phyloP scores from a whole-genome alignment of 2,888 invertebrate genomes.

The Arctia plantaginis region DNA sequence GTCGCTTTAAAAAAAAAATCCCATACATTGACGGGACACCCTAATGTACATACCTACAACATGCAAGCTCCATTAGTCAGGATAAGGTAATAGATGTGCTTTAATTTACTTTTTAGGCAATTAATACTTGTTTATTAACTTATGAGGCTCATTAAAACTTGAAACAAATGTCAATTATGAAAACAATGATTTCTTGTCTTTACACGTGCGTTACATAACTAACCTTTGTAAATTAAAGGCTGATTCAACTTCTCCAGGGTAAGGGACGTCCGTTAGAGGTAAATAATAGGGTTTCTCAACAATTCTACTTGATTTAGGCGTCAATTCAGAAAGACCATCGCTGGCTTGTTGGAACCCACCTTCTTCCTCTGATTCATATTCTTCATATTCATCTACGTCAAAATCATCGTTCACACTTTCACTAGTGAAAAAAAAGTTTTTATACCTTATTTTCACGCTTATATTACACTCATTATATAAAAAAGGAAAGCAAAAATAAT shows the following conservation, averaged over 20 bases:
- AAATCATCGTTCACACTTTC: not conserved
- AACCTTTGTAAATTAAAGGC: conserved; percentile 76
- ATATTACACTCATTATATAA: not conserved
- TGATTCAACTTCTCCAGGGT: conserved; percentile 75
- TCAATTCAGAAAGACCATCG: not conserved
- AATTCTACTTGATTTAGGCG: not conserved
- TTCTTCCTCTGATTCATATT: not conserved
- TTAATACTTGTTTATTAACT: too few species aligned
- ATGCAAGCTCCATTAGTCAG: too few species aligned
- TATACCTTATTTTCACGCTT: not conserved
- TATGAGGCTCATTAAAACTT: not conserved
- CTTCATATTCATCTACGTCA: conserved; percentile 6
- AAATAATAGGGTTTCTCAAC: conserved; percentile 36
- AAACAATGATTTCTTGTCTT: not conserved
- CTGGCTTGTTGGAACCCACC: too few species aligned
- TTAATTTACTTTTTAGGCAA: too few species aligned
- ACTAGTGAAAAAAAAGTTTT: not conserved
- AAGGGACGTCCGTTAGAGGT: conserved; percentile 74
- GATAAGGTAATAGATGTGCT: too few species aligned
- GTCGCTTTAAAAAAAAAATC: too few species aligned
- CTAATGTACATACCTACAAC: too few species aligned
- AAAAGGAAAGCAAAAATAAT: too few species aligned
- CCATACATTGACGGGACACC: too few species aligned
- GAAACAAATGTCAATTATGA: not conserved
- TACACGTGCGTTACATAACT: conserved; percentile 18